These are phyloP conservation scores for Urocyon cinereoargenteus DNA, from an alignment of 2,797 vertebrate genomes.

Conservation along the genomic window DNA sequence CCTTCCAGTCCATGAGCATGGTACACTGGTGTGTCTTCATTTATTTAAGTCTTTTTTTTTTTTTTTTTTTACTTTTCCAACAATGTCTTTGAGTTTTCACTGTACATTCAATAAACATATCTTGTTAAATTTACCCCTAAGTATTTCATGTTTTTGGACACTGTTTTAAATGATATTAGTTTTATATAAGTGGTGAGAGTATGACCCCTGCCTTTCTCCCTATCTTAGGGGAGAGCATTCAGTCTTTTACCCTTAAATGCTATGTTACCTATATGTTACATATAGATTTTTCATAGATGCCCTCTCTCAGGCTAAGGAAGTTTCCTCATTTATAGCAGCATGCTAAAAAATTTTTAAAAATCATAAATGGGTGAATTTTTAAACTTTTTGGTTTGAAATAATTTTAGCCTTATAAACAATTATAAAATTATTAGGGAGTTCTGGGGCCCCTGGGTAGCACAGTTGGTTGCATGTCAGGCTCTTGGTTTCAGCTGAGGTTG, in stretches of 20 bases:
- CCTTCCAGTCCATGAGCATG: background rate
- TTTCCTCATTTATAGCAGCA: background rate
- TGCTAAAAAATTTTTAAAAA: no score
- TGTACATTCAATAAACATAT: background rate
- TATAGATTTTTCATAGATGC: background rate
- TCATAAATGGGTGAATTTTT: background rate
- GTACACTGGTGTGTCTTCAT: background rate
- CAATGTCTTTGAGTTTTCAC: background rate
- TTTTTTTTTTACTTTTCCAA: background rate
- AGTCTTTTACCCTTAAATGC: background rate
- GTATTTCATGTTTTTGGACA: background rate
- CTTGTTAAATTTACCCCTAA: background rate
- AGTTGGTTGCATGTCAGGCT: background rate
- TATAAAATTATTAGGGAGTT: background rate
- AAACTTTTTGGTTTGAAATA: background rate
- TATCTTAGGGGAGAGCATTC: background rate
- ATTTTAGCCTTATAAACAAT: background rate
- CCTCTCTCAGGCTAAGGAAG: background rate
- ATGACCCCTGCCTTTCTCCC: background rate
- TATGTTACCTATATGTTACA: background rate
- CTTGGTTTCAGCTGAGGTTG: background rate
- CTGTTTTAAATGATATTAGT: background rate
- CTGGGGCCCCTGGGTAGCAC: background rate
- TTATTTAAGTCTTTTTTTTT: background rate
- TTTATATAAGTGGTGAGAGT: background rate